Percentiles rank a stretch among this genome's conserved stretches.
Conservation (phyloP, 2,113 vertebrate species). For the Heterochromis multidens region DNA sequence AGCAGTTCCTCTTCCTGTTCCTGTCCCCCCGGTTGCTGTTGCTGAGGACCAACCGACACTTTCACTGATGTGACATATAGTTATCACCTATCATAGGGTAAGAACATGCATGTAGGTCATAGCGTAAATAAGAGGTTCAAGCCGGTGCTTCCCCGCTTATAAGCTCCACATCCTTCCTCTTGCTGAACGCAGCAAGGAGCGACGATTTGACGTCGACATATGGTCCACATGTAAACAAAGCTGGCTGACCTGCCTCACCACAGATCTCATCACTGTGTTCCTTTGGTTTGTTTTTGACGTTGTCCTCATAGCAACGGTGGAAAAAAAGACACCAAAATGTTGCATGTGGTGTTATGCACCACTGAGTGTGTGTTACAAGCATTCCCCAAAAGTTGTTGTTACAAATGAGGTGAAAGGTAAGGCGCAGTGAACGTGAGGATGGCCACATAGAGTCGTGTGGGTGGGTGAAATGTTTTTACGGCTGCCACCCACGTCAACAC, state of each 20-base stretch:
- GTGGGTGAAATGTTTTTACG: conserved; percentile 23
- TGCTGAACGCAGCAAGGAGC: not conserved
- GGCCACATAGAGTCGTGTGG: conserved; percentile 22
- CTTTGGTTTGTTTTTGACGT: conserved; percentile 14
- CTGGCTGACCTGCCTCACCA: conserved; percentile 30
- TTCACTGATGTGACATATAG: conserved; percentile 8
- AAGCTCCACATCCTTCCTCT: conserved; percentile 56
- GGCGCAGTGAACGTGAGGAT: conserved; percentile 32
- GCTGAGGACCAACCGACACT: conserved; percentile 24
- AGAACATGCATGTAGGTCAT: conserved; percentile 60
- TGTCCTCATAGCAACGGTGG: not conserved
- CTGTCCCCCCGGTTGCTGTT: conserved; percentile 16
- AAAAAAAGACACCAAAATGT: not conserved
- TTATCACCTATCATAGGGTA: conserved; percentile 5
- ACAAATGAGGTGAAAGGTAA: conserved; percentile 46
- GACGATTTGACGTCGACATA: conserved; percentile 47
- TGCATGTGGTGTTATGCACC: not conserved
- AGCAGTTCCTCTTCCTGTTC: conserved; percentile 67
- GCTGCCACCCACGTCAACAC: conserved; percentile 25
- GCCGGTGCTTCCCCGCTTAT: conserved; percentile 58
- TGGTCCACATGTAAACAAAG: conserved; percentile 63
- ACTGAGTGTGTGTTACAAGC: not conserved
- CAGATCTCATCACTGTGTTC: conserved; percentile 37
- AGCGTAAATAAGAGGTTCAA: conserved; percentile 35
- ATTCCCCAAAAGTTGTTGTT: not conserved